These are phyloP conservation scores for Drosophila lowei DNA, from an alignment of 1,140 invertebrate species.

Conservation along the genomic window DNA sequence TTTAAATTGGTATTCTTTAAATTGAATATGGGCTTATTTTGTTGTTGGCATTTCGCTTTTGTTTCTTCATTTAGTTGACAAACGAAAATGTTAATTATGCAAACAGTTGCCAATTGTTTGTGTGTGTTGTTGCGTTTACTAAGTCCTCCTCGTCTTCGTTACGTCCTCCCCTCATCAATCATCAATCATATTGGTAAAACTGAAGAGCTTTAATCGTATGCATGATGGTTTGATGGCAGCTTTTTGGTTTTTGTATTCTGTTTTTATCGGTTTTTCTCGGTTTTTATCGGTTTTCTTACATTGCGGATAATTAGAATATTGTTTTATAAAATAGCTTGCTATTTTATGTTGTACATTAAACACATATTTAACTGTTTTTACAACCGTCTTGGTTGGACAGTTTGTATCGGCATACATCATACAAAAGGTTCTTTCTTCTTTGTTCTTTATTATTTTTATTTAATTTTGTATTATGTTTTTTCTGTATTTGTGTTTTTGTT, in stretches of 20 bases:
- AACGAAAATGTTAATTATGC: slow-evolving; percentile 58
- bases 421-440: slow-evolving; percentile 48
- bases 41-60: background rate
- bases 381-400: slow-evolving; percentile 38
- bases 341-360: slow-evolving; percentile 59
- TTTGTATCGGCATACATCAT: slow-evolving; percentile 28
- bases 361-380: slow-evolving; percentile 60
- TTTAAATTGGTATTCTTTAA: slow-evolving; percentile 37
- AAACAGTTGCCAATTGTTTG: slow-evolving; percentile 53
- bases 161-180: slow-evolving; percentile 24
- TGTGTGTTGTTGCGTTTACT: slow-evolving; percentile 41
- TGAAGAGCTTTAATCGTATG: slow-evolving; percentile 32
- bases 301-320: slow-evolving; percentile 56
- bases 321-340: slow-evolving; percentile 71
- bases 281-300: slow-evolving; percentile 5
- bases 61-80: slow-evolving; percentile 34
- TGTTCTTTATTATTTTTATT: slow-evolving; percentile 3
- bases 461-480: slow-evolving; percentile 25
- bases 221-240: slow-evolving; percentile 62
- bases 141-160: background rate
- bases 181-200: slow-evolving; percentile 46
- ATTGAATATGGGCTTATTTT: slow-evolving; percentile 62
- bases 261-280: background rate
- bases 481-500: slow-evolving; percentile 19
- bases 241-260: slow-evolving; percentile 51